Evolutionary conservation across 2,888 invertebrate genomes (phyloP).

Genomic region (Ophioninae sp.): DNA sequence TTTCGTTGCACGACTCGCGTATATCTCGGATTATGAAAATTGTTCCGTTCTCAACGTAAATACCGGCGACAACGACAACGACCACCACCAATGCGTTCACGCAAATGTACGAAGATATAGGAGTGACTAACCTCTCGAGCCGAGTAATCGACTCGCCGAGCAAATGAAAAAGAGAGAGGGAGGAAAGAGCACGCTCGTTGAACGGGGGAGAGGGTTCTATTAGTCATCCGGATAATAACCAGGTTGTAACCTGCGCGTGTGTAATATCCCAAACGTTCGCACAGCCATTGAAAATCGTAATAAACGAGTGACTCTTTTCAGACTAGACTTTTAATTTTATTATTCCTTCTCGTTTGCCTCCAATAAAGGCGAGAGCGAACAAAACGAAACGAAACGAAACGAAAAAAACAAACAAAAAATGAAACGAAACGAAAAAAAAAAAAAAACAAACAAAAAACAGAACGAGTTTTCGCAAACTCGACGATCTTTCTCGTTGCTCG

Average conservation of each 20-base stretch:
- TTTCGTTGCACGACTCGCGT: conserved; percentile 5
- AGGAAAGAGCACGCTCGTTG: neutral
- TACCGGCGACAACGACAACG: conserved; percentile 19
- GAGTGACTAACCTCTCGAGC: conserved; percentile 53
- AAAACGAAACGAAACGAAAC: neutral
- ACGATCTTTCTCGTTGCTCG: neutral
- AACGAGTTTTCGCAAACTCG: neutral
- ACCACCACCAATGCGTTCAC: neutral
- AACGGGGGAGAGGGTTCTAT: conserved; percentile 37
- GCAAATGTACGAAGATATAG: conserved; percentile 5
- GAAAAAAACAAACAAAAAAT: no score
- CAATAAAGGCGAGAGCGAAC: neutral
- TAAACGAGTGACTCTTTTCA: conserved; percentile 22
- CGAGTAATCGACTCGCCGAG: conserved; percentile 39
- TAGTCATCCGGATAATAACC: conserved; percentile 53
- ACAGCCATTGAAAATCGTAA: conserved; percentile 17
- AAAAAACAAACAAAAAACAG: no score
- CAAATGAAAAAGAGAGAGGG: conserved; percentile 14
- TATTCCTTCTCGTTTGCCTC: neutral
- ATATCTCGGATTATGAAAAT: conserved; percentile 30
- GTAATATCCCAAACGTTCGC: conserved; percentile 21
- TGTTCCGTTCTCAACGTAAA: conserved; percentile 22
- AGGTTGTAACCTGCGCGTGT: conserved; percentile 32
- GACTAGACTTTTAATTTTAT: conserved; percentile 17
- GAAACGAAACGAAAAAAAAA: neutral